Conservation (phyloP, 2,888 invertebrate genomes). For the Germaria angustata region DNA sequence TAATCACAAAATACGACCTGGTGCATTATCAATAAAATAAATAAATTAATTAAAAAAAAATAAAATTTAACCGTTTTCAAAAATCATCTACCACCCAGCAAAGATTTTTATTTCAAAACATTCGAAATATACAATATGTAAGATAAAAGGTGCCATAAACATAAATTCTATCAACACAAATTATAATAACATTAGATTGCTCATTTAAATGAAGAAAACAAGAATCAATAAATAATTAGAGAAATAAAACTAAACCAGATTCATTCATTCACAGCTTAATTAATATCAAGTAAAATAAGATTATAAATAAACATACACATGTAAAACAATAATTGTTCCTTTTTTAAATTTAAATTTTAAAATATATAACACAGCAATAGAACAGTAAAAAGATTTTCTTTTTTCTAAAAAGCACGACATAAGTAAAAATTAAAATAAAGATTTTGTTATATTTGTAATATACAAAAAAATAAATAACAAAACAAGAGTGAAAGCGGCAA, state of each 20-base stretch:
- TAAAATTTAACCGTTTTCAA: neutral
- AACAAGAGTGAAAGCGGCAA: slow-evolving; percentile 16
- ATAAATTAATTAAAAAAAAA: neutral
- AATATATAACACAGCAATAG: slow-evolving; percentile 34
- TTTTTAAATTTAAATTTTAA: slow-evolving; percentile 50
- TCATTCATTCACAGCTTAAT: neutral
- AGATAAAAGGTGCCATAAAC: slow-evolving; percentile 58
- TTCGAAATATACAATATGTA: slow-evolving; percentile 8
- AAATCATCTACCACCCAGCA: slow-evolving; percentile 3
- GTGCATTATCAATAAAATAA: neutral
- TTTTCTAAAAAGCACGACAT: slow-evolving; percentile 56
- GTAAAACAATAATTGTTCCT: slow-evolving; percentile 65
- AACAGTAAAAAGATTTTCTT: slow-evolving; percentile 30
- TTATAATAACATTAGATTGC: slow-evolving; percentile 25
- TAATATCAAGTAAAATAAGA: too few relatives aligned
- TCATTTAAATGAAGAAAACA: slow-evolving; percentile 35
- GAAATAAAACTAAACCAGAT: slow-evolving; percentile 14
- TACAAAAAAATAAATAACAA: neutral
- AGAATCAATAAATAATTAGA: slow-evolving; percentile 12
- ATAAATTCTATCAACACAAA: slow-evolving; percentile 61
- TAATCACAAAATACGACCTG: slow-evolving; percentile 22
- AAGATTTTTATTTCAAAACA: slow-evolving; percentile 10
- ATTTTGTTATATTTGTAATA: slow-evolving; percentile 42
- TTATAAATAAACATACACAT: neutral
- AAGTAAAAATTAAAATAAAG: slow-evolving; percentile 22